Conservation (phyloP, 2,113 vertebrate genomes). For the Odobenus rosmarus region DNA sequence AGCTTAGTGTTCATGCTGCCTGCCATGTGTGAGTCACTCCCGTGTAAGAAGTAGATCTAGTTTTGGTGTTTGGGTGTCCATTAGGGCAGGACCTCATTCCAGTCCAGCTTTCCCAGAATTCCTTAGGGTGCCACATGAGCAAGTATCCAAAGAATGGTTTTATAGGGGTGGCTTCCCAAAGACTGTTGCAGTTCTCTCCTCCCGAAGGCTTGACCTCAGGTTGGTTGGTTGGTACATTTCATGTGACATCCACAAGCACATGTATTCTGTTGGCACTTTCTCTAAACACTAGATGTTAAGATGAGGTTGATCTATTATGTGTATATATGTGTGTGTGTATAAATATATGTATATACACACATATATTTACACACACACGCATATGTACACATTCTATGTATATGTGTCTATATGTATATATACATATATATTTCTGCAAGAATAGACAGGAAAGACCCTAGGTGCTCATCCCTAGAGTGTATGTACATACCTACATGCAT, state of each 20-base stretch:
- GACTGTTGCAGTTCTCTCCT: not conserved
- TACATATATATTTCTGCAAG: not conserved
- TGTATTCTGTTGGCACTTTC: slow-evolving; percentile 4
- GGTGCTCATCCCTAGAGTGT: slow-evolving; percentile 56
- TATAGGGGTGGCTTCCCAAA: not conserved
- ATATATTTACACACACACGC: not conserved
- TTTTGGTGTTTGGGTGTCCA: not conserved
- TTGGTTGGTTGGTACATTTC: not conserved
- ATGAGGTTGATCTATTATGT: not conserved
- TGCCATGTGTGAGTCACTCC: slow-evolving; percentile 20
- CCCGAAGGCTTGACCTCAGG: not conserved
- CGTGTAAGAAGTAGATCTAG: slow-evolving; percentile 1
- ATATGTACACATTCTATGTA: not conserved
- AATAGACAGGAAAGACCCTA: not conserved
- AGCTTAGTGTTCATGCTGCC: slow-evolving; percentile 58
- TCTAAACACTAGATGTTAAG: not conserved
- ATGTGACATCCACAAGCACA: not conserved
- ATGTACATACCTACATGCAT: not conserved
- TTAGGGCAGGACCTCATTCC: not conserved
- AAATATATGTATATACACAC: not conserved
- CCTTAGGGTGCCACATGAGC: not conserved
- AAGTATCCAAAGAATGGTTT: not conserved
- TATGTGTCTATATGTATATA: not conserved
- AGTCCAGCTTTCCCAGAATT: not conserved
- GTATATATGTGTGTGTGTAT: not conserved